phyloP scores from a whole-genome alignment of 2,113 vertebrate genomes.

The Nycticebus coucang region DNA sequence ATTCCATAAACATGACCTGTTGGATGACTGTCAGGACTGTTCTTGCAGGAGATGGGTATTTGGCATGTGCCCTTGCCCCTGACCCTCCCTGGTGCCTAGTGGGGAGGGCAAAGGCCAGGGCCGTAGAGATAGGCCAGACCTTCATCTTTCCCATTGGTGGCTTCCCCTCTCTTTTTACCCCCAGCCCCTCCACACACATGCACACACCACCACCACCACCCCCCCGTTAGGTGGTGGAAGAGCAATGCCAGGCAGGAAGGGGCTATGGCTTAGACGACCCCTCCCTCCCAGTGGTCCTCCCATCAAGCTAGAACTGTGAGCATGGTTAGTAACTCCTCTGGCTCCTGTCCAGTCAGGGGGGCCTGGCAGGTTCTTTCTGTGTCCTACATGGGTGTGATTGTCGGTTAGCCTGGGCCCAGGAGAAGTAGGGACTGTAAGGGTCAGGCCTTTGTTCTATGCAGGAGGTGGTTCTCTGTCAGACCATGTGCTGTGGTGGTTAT shows the following conservation, averaged over 20 bases:
- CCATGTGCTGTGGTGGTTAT: constrained; percentile 63
- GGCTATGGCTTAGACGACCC: not conserved
- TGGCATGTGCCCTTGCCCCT: not conserved
- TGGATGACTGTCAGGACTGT: not conserved
- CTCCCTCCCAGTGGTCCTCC: too few relatives aligned
- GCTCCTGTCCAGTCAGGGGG: not conserved
- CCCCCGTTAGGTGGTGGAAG: not conserved
- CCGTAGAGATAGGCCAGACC: not conserved
- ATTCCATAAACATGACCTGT: constrained; percentile 54
- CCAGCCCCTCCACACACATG: not conserved
- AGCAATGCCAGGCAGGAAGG: not conserved
- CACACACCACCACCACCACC: too few relatives aligned
- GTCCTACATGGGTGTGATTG: constrained; percentile 44
- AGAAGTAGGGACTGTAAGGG: not conserved
- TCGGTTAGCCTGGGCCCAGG: not conserved
- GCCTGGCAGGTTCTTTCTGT: constrained; percentile 18
- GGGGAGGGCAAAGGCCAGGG: not conserved
- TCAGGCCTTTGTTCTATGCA: constrained; percentile 20
- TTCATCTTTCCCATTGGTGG: not conserved
- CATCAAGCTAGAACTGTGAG: not conserved
- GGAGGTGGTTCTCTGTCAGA: constrained; percentile 63
- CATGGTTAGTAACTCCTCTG: not conserved
- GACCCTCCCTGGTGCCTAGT: not conserved
- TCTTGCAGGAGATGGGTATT: not conserved
- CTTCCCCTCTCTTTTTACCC: not conserved